These are phyloP conservation scores for Patagioenas fasciata DNA, from an alignment of 2,113 vertebrate species.

Conservation along the genomic window DNA sequence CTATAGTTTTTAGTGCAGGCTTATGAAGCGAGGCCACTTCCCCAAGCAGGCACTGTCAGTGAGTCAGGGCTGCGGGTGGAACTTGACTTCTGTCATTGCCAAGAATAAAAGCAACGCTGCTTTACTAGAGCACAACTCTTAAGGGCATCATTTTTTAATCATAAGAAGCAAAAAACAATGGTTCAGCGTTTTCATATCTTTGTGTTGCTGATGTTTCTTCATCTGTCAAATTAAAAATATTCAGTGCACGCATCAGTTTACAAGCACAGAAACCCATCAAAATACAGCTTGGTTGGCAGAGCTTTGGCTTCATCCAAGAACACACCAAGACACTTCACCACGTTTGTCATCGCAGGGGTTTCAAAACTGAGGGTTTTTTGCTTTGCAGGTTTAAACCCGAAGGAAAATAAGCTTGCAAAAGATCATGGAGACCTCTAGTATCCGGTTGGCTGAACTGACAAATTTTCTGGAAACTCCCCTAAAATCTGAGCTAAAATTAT, in stretches of 20 bases:
- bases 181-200: conserved; percentile 10
- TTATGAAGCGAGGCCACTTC: conserved; percentile 46
- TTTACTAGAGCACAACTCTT: conserved; percentile 13
- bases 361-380: not conserved
- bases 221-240: not conserved
- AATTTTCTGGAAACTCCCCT: conserved; percentile 60
- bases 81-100: conserved; percentile 28
- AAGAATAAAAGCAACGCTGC: conserved; percentile 14
- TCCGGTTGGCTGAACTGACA: conserved; percentile 55
- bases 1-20: conserved; percentile 5
- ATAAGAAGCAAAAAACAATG: not conserved
- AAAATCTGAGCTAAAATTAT: conserved; percentile 58
- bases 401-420: not conserved
- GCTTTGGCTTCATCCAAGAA: not conserved
- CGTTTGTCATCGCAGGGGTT: not conserved
- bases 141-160: not conserved
- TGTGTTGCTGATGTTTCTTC: not conserved
- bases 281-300: not conserved
- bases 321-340: not conserved
- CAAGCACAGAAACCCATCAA: not conserved
- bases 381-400: not conserved
- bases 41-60: conserved; percentile 34
- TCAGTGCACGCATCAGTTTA: not conserved
- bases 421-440: not conserved
- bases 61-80: conserved; percentile 60